Base-by-base conservation (phyloP, 2,888 invertebrate genomes). In the Euzetes globulus region DNA sequence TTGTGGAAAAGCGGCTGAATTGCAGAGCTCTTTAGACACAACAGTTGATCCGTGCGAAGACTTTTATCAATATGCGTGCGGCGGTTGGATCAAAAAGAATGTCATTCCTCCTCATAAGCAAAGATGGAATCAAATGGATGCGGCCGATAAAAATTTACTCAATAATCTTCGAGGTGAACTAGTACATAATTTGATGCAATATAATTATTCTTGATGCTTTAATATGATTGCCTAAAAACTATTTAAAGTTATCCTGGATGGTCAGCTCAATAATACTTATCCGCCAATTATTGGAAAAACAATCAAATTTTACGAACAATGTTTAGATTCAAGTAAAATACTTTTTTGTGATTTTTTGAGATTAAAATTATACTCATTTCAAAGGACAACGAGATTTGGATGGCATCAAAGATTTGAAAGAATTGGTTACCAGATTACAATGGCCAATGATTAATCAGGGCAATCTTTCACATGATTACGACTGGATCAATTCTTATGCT, bases 41-140 rank as follows among this genome's bases (percentile, higher is more conserved):
- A 84, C 83, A 17, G 86, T 89, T 25, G 86, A 93, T 81, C 94
- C 94, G 0, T 94, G 94, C 80, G 88, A 91, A 0, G 92, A 94
- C 82, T 94, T 94, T 84, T 94, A 94, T 65, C 11, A 71, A 25
- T 81, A 80, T 75, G 81, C 84, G 0, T 84, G 78, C 79, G 84
- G 84, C 0, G 83, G 82, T 4, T 85, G 84, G 84, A 88, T 94
- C 72, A 88, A 88, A 80, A 88, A 90, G 79, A 95, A 97, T 83
- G 37, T 65, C 15, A 65, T 65, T n/a, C n/a, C 17, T 1, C 37
- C 65, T 11, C 37, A 65, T 6, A 33, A 37, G 19, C 17, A 6
- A 9, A 15, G 33, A n/a, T 65, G 65, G 65, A 37, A 37, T 37
- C 65, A 65, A 19, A 37, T 65, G 4, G 65, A 65, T 65, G 29